Evolutionary conservation across 1,140 invertebrate species (phyloP), one percentile per base, ranked within the genome.

Genomic region (Pantala flavescens): DNA sequence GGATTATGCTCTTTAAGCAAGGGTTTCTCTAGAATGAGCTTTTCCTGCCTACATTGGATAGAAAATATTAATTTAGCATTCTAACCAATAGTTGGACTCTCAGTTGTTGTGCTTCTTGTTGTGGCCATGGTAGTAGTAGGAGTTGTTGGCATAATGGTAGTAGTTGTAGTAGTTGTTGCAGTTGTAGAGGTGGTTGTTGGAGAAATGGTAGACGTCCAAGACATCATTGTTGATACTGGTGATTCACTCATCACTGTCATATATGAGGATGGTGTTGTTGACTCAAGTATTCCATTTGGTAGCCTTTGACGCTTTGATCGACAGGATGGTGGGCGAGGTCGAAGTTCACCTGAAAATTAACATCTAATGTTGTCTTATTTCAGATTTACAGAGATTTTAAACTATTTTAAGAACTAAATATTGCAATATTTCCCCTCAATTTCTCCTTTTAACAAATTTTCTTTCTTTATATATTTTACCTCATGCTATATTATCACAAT

Each of bases 301-400:
- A 12, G 49, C n/a, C 49, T 63, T 63, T 63, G 49, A 19, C 49
- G 49, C 5, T 21, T 16, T 19, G 49, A 63, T 24, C 71, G 71
- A 72, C 71, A 72, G 16, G 71, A 72, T 42, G 90, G 88, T 16
- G 80, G 81, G 71, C 84, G 81, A 0, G 89, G 89, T 7, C 82
- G 86, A 11, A 92, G 83, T 73, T 87, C 83, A 0, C 92, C 91
- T 63, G 49, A 36, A 36, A 36, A 36, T 5, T 5, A 36, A 5
- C 28, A 36, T 5, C 28, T 36, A 5, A 9, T 9, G 9, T 36
- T 5, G 9, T 36, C 3, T 36, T 36, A 36, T 36, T 36, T 5
- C 28, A 36, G 28, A 5, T 36, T 36, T 36, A 36, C 28, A 36
- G 9, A 36, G 28, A 2, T 5, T 36, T 5, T 36, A 5, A 5